Evolutionary conservation across 2,113 vertebrate species (phyloP).

Genomic region (Rhea pennata): DNA sequence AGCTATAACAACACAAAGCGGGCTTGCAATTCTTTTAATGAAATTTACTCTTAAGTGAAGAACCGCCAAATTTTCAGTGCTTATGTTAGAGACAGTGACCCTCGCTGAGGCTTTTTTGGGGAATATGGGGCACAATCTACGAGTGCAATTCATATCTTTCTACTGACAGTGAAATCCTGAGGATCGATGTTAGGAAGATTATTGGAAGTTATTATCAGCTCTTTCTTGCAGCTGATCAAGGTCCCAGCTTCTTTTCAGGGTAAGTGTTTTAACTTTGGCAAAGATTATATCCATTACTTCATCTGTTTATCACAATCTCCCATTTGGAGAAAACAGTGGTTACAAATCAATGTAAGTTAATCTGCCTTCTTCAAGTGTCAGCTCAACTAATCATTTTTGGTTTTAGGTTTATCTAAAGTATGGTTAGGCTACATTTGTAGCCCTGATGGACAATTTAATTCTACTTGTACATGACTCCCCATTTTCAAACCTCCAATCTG

Average conservation of each 20-base stretch:
- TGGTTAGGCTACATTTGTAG: not conserved
- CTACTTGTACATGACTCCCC: not conserved
- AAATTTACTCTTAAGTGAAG: not conserved
- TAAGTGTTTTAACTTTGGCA: not conserved
- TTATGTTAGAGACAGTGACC: not conserved
- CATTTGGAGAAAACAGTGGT: not conserved
- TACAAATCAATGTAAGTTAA: not conserved
- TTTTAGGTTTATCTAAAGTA: not conserved
- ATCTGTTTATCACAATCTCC: not conserved
- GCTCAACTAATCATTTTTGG: not conserved
- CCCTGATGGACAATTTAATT: conserved; percentile 20
- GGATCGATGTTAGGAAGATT: not conserved
- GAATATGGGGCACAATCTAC: not conserved
- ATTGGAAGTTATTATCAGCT: not conserved
- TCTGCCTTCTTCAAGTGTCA: not conserved
- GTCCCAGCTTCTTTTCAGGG: not conserved
- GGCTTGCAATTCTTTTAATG: not conserved
- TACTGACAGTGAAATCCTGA: not conserved
- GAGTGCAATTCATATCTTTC: not conserved
- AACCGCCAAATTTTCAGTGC: not conserved
- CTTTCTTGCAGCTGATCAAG: not conserved
- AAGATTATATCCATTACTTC: not conserved
- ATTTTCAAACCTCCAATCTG: not conserved
- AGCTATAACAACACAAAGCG: not conserved
- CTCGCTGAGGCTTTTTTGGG: not conserved